Evolutionary conservation across 1,140 invertebrate genomes (phyloP).

Genomic region (Rhyacophila brunnea): DNA sequence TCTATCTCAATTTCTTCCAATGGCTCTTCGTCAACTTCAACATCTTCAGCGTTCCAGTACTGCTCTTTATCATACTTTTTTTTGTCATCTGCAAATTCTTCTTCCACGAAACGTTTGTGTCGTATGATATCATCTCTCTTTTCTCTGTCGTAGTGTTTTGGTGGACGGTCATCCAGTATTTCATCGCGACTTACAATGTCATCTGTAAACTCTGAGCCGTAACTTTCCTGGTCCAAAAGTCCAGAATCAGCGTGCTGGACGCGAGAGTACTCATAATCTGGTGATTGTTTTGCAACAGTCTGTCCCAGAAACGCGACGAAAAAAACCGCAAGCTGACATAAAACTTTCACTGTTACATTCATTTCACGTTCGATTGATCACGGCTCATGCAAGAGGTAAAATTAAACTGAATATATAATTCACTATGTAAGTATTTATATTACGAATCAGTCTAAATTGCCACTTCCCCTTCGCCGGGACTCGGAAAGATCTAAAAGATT

Average conservation of each 20-base stretch:
- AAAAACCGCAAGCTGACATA: slow-evolving; percentile 30
- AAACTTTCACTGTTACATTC: slow-evolving; percentile 33
- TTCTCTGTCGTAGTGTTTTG: slow-evolving; percentile 8
- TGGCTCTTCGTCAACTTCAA: slow-evolving; percentile 40
- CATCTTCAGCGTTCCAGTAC: slow-evolving; percentile 43
- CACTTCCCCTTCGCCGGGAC: slow-evolving; percentile 26
- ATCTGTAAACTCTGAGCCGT: slow-evolving; percentile 23
- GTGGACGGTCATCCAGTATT: not conserved
- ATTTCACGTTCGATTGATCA: slow-evolving; percentile 24
- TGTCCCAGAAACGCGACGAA: slow-evolving; percentile 32
- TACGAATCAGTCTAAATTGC: slow-evolving; percentile 24
- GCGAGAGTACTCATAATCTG: slow-evolving; percentile 16
- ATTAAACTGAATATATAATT: slow-evolving; percentile 34
- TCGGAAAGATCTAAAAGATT: slow-evolving; percentile 18
- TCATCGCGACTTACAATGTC: slow-evolving; percentile 5
- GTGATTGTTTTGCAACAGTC: slow-evolving; percentile 19
- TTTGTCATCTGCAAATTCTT: slow-evolving; percentile 40
- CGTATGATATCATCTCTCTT: slow-evolving; percentile 2
- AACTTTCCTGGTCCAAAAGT: slow-evolving; percentile 5
- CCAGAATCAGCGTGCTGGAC: slow-evolving; percentile 2
- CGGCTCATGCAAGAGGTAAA: slow-evolving; percentile 30
- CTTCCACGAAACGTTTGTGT: slow-evolving; percentile 28
- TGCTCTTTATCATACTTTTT: slow-evolving; percentile 47
- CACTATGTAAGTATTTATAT: slow-evolving; percentile 33
- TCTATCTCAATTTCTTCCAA: slow-evolving; percentile 36